These are phyloP conservation scores for Periophthalmus modestus DNA, from an alignment of 2,113 vertebrate genomes.

Conservation along the genomic window DNA sequence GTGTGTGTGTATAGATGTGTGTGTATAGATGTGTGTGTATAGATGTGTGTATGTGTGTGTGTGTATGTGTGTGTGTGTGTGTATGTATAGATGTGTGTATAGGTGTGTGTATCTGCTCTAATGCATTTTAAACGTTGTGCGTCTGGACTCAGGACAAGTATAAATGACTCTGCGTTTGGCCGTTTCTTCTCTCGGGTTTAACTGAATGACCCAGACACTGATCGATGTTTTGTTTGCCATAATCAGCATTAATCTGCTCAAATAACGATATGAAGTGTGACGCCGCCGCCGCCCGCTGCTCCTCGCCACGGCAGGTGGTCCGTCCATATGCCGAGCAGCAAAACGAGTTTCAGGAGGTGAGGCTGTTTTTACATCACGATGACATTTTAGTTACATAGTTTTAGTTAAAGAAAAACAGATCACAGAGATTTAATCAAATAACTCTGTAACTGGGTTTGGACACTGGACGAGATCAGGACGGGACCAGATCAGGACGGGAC, in stretches of 20 bases:
- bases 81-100: too few relatives aligned
- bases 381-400: too few relatives aligned
- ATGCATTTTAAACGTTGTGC: constrained; percentile 63
- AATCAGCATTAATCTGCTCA: constrained; percentile 39
- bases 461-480: too few relatives aligned
- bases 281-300: not conserved
- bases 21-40: too few relatives aligned
- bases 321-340: constrained; percentile 86
- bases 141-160: constrained; percentile 54
- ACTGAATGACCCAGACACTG: constrained; percentile 48
- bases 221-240: constrained; percentile 54
- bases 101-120: too few relatives aligned
- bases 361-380: too few relatives aligned
- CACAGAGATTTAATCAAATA: too few relatives aligned
- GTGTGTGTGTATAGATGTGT: too few relatives aligned
- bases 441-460: too few relatives aligned
- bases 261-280: constrained; percentile 14
- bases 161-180: constrained; percentile 49
- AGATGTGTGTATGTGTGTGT: too few relatives aligned
- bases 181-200: constrained; percentile 41
- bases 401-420: too few relatives aligned
- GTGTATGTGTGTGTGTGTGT: not conserved
- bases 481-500: too few relatives aligned
- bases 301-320: constrained; percentile 90
- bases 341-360: not conserved